Conservation (phyloP, 2,797 vertebrate genomes). For the Hydrophis major region DNA sequence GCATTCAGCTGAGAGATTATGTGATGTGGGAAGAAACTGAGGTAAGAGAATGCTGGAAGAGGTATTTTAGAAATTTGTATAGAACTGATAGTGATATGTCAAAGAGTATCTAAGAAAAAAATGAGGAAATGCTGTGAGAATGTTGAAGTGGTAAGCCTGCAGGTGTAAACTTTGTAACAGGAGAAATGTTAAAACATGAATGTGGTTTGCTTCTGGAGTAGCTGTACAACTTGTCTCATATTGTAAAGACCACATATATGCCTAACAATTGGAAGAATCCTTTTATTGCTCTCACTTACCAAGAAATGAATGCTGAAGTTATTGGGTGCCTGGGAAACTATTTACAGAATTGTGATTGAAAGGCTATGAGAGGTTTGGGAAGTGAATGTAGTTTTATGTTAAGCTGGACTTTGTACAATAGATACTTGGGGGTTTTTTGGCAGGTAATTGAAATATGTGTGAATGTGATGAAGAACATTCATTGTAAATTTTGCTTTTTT, state of each 20-base stretch:
- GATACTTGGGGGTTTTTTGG: background rate
- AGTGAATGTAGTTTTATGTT: background rate
- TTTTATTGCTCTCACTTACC: background rate
- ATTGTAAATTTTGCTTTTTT: background rate
- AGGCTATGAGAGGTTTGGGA: background rate
- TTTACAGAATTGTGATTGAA: background rate
- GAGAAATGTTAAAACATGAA: background rate
- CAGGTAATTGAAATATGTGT: background rate
- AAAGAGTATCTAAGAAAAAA: background rate
- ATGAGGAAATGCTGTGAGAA: background rate
- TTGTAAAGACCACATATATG: background rate
- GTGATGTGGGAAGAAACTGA: slow-evolving; percentile 18
- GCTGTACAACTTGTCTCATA: background rate
- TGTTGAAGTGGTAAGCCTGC: background rate
- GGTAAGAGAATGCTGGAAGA: background rate
- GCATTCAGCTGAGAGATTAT: slow-evolving; percentile 3
- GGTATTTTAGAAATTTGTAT: background rate
- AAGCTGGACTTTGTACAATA: background rate
- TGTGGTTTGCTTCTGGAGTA: background rate
- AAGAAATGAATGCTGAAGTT: background rate
- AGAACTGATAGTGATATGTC: background rate
- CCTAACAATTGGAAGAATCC: background rate
- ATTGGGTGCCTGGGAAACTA: background rate
- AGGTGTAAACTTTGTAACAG: background rate
- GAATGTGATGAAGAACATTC: background rate